Conservation (phyloP, 2,113 vertebrate genomes). For the Setophaga kirtlandii region DNA sequence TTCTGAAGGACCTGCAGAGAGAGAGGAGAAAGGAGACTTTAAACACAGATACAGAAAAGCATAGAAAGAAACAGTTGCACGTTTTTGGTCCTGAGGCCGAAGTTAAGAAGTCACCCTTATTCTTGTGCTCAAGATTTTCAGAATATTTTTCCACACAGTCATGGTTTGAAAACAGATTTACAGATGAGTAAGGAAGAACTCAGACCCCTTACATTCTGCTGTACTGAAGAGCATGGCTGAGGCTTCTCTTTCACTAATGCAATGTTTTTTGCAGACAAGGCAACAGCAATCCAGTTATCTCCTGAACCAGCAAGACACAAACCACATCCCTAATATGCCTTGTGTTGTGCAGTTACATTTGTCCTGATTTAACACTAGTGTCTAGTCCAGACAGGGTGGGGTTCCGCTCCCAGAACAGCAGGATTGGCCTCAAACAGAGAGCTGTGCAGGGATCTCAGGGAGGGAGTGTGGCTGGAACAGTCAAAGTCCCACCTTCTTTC, state of each 20-base stretch:
- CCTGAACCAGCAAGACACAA: neutral
- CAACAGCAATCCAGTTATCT: neutral
- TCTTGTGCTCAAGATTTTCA: neutral
- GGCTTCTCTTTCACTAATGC: neutral
- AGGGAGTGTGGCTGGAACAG: neutral
- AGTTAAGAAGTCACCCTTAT: neutral
- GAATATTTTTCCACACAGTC: neutral
- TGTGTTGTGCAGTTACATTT: neutral
- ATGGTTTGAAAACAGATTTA: neutral
- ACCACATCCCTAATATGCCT: neutral
- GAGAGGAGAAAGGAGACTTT: neutral
- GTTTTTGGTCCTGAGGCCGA: neutral
- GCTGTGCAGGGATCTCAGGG: neutral
- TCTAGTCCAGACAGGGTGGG: neutral
- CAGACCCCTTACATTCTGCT: neutral
- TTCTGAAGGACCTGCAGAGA: slow-evolving; percentile 91
- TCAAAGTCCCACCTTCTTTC: neutral
- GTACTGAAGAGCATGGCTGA: neutral
- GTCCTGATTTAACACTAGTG: neutral
- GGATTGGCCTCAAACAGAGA: neutral
- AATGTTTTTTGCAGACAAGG: neutral
- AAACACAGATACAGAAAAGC: neutral
- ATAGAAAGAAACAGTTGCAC: neutral
- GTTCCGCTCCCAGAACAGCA: neutral
- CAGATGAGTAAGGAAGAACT: neutral